phyloP scores from a whole-genome alignment of 2,113 vertebrate genomes.

The human region DNA sequence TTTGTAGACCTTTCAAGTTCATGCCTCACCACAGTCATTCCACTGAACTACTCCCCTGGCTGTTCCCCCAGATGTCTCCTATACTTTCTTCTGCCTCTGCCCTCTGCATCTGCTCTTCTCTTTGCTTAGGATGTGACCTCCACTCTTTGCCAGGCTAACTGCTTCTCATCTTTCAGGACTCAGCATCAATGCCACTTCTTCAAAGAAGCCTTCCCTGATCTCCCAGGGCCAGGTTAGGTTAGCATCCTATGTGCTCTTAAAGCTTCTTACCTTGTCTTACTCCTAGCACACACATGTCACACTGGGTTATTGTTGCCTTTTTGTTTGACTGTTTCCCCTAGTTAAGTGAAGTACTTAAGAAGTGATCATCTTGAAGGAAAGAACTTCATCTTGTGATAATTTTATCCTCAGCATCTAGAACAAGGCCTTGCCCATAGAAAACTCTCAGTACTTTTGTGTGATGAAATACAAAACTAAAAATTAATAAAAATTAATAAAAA shows the following conservation, averaged over 20 bases:
- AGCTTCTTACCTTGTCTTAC: not conserved
- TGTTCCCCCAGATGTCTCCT: not conserved
- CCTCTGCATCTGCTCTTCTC: accelerated
- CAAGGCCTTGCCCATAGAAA: not conserved
- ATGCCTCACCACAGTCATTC: not conserved
- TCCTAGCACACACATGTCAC: not conserved
- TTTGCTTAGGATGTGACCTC: not conserved
- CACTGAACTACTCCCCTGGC: not conserved
- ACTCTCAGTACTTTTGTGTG: not conserved
- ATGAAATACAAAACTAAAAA: conserved; percentile 66
- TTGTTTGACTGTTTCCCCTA: not conserved
- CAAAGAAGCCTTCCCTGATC: not conserved
- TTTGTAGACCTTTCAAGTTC: not conserved
- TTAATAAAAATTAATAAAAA: conserved; percentile 40
- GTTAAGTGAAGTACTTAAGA: too few species aligned
- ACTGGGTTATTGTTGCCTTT: not conserved
- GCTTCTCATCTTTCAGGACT: not conserved
- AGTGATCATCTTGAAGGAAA: not conserved
- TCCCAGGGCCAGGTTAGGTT: not conserved
- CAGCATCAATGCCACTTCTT: not conserved
- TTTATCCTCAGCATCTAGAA: not conserved
- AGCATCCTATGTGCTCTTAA: accelerated
- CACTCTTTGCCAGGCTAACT: not conserved
- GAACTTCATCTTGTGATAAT: not conserved
- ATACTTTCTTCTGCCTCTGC: not conserved